Evolutionary conservation across 2,113 vertebrate genomes (phyloP), one percentile per base, ranked within the genome.

Genomic region (Heterotis niloticus): DNA sequence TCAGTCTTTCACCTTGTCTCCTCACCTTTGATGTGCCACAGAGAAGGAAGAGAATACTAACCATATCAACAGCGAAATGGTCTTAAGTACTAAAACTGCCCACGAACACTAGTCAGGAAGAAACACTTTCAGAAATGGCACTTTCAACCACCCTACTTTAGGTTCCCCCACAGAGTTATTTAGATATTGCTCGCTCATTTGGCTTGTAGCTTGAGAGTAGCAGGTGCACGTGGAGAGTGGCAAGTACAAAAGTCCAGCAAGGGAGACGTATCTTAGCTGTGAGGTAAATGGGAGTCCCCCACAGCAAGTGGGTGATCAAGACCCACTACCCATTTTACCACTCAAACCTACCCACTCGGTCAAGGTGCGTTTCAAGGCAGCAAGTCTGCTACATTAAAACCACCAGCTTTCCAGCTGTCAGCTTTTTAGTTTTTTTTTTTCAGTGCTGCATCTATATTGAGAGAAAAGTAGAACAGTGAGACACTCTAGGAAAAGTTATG

Each of bases 41-140:
- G 34, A 62, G 20, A 52, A 62, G 20, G 26, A 62, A 71, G 7
- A 78, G n/a, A 70, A 71, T 56, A 54, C 51, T 56, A 34, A 78
- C 11, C n/a, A 23, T 51, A 28, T 59, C 67, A 17, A 51, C 26
- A 70, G 34, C 26, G 20, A 28, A 29, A 57, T 51, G 14, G 16
- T 57, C 24, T 56, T 74, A 59, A 57, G 57, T 56, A 72, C n/a
- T 54, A 54, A 24, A 51, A 28, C 51, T 14, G 1, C 54, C 24
- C 14, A 74, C 57, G 28, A 57, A 74, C 54, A 57, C 5, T 23
- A 59, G 18, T 44, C 34, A 44, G 34, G 34, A 44, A 44, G 34
- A 44, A 44, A 44, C n/a, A n/a, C 34, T 44, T 44, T 44, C 34
- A 44, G 7, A 44, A 44, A 44, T 44, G 34, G 34, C 34, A 44